Conservation (phyloP, 2,888 invertebrate species). For the Pimpla rufipes region DNA sequence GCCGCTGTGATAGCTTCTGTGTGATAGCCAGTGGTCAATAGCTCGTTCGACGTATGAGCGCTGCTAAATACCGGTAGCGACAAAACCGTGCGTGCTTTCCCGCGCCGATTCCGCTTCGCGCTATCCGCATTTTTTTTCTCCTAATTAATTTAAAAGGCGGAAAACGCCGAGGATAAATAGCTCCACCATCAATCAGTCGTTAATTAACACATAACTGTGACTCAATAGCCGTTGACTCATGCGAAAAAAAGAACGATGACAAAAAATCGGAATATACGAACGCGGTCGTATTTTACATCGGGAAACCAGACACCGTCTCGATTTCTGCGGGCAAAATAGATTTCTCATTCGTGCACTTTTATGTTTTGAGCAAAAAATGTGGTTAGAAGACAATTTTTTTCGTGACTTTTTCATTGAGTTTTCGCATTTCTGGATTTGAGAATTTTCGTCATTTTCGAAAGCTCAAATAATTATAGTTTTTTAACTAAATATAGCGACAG, state of each 20-base stretch:
- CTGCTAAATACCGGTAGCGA: conserved; percentile 36
- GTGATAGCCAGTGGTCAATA: conserved; percentile 28
- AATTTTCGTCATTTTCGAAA: no score
- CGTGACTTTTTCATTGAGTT: no score
- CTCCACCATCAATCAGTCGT: conserved; percentile 42
- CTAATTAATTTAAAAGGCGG: background rate
- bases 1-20: conserved; percentile 30
- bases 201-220: conserved; percentile 54
- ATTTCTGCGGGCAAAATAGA: no score
- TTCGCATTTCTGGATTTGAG: no score
- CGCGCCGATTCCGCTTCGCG: conserved; percentile 2
- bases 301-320: background rate
- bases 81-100: conserved; percentile 1
- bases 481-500: no score
- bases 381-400: no score
- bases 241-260: background rate
- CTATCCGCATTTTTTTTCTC: background rate
- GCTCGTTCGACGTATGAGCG: background rate
- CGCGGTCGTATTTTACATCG: background rate
- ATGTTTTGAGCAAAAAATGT: no score
- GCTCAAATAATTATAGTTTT: no score
- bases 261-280: no score
- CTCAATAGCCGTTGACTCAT: conserved; percentile 19
- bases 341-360: background rate
- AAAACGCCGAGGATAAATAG: conserved; percentile 9